Percentiles rank a stretch among this genome's conserved stretches.
Conservation (phyloP, 37 sponge, comb jelly and placozoan genomes). For the Amphimedon queenslandica region DNA sequence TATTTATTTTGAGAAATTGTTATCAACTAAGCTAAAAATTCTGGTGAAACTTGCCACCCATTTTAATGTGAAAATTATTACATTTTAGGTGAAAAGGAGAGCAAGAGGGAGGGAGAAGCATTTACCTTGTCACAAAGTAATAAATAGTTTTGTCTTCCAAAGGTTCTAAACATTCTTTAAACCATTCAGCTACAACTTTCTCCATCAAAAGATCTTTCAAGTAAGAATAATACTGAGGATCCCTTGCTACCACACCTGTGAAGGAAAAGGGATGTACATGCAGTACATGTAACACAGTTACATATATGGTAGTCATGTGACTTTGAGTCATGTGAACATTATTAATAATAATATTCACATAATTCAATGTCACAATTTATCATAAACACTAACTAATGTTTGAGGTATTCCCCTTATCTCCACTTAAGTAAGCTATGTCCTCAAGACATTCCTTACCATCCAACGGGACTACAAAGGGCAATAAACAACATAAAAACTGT, state of each 20-base stretch:
- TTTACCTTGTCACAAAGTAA: background rate
- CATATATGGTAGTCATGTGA: no score
- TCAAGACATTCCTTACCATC: conserved; percentile 44
- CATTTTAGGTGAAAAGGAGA: no score
- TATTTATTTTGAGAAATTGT: no score
- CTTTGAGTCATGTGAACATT: no score
- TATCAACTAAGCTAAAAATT: conserved; percentile 8
- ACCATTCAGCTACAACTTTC: conserved; percentile 58
- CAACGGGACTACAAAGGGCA: no score
- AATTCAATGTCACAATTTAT: no score
- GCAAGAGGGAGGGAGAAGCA: background rate
- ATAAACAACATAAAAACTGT: no score
- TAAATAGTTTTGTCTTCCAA: conserved; percentile 17
- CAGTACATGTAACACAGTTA: no score
- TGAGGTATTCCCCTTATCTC: conserved; percentile 94
- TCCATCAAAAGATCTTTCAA: conserved; percentile 51
- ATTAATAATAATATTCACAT: no score
- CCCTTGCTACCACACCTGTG: conserved; percentile 49
- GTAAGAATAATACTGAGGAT: conserved; percentile 48
- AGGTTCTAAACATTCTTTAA: conserved; percentile 69
- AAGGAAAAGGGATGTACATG: no score
- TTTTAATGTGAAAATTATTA: no score
- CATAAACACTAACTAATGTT: conserved; percentile 79
- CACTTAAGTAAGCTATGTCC: conserved; percentile 86
- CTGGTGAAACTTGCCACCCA: no score